Conservation (phyloP, 2,113 vertebrate genomes). For the Corvus hawaiiensis region DNA sequence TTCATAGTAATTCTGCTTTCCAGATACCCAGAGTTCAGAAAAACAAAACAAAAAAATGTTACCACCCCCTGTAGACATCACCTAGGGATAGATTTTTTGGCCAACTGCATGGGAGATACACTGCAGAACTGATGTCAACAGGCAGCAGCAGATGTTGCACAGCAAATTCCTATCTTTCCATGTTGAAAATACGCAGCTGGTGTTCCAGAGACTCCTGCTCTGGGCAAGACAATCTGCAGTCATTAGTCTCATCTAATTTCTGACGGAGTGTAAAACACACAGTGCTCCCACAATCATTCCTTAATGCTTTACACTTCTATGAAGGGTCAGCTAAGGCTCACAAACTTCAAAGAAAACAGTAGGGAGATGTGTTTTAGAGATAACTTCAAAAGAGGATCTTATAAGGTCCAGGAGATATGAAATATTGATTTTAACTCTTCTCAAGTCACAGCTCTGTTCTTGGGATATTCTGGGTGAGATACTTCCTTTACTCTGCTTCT, state of each 20-base stretch:
- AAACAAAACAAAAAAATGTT: not conserved
- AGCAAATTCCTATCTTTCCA: not conserved
- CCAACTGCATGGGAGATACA: not conserved
- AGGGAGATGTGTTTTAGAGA: not conserved
- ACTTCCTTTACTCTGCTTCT: not conserved
- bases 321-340: not conserved
- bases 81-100: not conserved
- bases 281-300: not conserved
- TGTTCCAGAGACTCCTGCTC: not conserved
- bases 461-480: not conserved
- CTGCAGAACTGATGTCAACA: not conserved
- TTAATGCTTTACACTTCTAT: not conserved
- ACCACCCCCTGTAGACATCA: not conserved
- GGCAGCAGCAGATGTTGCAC: not conserved
- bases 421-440: not conserved
- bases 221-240: not conserved
- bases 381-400: not conserved
- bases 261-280: not conserved
- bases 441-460: not conserved
- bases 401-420: not conserved
- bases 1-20: not conserved
- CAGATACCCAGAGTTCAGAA: not conserved
- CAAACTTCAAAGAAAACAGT: not conserved
- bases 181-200: not conserved
- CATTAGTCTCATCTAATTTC: not conserved